Evolutionary conservation across 2,888 invertebrate species (phyloP).

Genomic region (Dryocosmus kuriphilus): DNA sequence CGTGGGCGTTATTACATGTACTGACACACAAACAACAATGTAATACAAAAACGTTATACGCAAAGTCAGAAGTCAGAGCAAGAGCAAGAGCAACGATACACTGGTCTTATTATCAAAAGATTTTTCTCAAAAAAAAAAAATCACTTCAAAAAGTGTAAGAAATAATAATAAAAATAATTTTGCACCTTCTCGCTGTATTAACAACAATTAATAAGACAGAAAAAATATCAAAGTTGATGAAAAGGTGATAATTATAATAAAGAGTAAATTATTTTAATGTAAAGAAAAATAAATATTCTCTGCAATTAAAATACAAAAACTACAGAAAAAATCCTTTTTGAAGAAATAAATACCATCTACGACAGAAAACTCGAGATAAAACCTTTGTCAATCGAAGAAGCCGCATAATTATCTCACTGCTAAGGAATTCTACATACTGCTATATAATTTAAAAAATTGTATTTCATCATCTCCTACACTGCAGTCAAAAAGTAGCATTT

Average conservation of each 20-base stretch:
- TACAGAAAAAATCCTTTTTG: neutral
- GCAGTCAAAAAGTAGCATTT: neutral
- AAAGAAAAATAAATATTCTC: neutral
- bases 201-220: too few relatives aligned
- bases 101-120: neutral
- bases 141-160: neutral
- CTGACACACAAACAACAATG: conserved; percentile 19
- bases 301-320: too few relatives aligned
- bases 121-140: conserved; percentile 3
- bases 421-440: neutral
- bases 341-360: neutral
- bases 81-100: conserved; percentile 16
- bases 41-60: conserved; percentile 19
- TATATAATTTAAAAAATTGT: neutral
- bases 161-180: neutral
- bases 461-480: neutral
- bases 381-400: neutral
- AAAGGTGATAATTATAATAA: too few relatives aligned
- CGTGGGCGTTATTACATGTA: conserved; percentile 33
- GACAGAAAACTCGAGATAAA: neutral
- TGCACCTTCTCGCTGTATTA: too few relatives aligned
- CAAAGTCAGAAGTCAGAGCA: conserved; percentile 18
- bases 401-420: neutral
- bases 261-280: too few relatives aligned
- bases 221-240: too few relatives aligned